Evolutionary conservation across 2,797 vertebrate genomes (phyloP).

Genomic region (Limnodromus scolopaceus): DNA sequence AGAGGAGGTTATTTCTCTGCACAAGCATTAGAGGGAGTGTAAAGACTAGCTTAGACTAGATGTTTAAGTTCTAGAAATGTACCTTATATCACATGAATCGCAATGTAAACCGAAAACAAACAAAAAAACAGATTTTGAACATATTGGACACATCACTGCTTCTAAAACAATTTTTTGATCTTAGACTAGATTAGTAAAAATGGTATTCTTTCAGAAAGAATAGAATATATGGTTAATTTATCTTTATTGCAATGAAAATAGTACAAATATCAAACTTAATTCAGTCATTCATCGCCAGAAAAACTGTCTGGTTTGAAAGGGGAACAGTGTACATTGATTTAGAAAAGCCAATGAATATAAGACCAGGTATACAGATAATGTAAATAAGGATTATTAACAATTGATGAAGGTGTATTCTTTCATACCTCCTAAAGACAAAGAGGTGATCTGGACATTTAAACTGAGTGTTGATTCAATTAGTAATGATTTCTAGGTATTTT

Average conservation of each 20-base stretch:
- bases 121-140: background rate
- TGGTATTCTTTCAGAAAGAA: background rate
- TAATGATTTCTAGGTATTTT: background rate
- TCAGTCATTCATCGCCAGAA: background rate
- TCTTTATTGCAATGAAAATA: background rate
- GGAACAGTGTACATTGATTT: background rate
- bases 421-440: background rate
- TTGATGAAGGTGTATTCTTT: background rate
- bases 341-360: background rate
- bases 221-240: background rate
- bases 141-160: background rate
- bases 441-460: background rate
- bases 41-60: background rate
- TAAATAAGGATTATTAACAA: background rate
- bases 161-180: background rate
- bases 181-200: background rate
- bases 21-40: background rate
- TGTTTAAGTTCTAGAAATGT: background rate
- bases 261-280: background rate
- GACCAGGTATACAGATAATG: background rate
- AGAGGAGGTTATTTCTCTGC: background rate
- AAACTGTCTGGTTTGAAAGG: background rate
- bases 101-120: background rate
- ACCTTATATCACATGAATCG: background rate
- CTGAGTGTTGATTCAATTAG: background rate